Evolutionary conservation across 1,140 invertebrate genomes (phyloP), one percentile per base, ranked within the genome.

Genomic region (Drosophila rhopaloa): DNA sequence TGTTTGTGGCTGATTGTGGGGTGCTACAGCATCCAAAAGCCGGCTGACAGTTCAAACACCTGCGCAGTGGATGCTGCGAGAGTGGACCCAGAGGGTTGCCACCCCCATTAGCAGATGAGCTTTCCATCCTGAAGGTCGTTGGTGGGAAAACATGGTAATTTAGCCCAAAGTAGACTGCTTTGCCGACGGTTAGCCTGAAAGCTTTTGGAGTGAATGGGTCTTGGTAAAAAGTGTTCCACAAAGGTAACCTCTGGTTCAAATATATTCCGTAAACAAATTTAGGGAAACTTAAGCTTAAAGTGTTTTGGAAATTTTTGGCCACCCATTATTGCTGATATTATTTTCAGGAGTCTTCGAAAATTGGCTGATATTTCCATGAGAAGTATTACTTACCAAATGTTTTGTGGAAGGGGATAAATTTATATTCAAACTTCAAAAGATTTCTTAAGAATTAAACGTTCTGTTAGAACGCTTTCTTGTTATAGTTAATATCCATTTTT

Each of bases 31-130:
- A 76, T 79, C 67, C 62, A 88, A 86, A 88, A 65, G 83, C 83
- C 83, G 83, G 83, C 59, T 86, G 79, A 86, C 83, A 83, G 76
- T 55, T 77, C 16, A 1, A 70, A 77, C 76, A 83, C 53, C 76
- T 86, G 82, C 82, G 82, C 82, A 88, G 27, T 76, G 62, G 58
- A 59, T 73, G 83, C 75, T 77, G 75, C 37, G 56, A 50, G 74
- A 27, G 43, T 16, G 14, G 13, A n/a, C 2, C 1, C n/a, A 4
- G 29, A 58, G 56, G 32, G 53, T 46, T 56, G 53, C 35, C 40
- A 29, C 41, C 29, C 29, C 14, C 2, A 24, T 27, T 2, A 5
- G 9, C 19, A 11, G 46, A 19, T 10, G 40, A 76, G 74, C 73
- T 76, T 76, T 76, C 7, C 4, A 2, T 9, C 16, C 14, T 5